Evolutionary conservation across 2,113 vertebrate species (phyloP).

Genomic region (Phaethornis superciliosus): DNA sequence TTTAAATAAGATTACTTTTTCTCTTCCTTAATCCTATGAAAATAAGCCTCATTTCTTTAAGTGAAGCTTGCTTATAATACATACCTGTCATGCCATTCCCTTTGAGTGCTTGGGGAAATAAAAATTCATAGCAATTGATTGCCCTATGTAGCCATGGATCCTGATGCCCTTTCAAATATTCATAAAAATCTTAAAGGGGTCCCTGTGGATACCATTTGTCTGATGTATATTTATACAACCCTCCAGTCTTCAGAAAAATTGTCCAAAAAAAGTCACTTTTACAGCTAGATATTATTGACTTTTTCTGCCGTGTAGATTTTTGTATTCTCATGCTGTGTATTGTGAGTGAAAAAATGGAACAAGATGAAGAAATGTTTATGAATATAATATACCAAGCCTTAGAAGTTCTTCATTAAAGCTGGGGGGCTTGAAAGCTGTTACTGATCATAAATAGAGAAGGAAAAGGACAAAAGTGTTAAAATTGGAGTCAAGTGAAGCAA

Average conservation of each 20-base stretch:
- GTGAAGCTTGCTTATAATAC: constrained; percentile 30
- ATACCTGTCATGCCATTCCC: constrained; percentile 18
- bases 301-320: not conserved
- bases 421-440: not conserved
- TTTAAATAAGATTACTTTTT: constrained; percentile 36
- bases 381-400: not conserved
- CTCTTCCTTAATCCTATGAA: not conserved
- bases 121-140: constrained; percentile 68
- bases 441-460: not conserved
- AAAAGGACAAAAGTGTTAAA: not conserved
- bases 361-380: constrained; percentile 41
- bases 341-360: not conserved
- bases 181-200: constrained; percentile 61
- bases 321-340: not conserved
- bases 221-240: constrained; percentile 54
- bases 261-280: constrained; percentile 55
- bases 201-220: constrained; percentile 29
- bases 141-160: constrained; percentile 36
- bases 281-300: constrained; percentile 45
- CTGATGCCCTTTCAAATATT: constrained; percentile 68
- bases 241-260: constrained; percentile 53
- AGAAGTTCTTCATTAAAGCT: not conserved
- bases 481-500: not conserved
- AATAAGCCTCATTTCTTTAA: constrained; percentile 33
- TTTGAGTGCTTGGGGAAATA: constrained; percentile 34